These are phyloP conservation scores for Minunthozetes semirufus DNA, from an alignment of 2,888 invertebrate species.

Conservation along the genomic window DNA sequence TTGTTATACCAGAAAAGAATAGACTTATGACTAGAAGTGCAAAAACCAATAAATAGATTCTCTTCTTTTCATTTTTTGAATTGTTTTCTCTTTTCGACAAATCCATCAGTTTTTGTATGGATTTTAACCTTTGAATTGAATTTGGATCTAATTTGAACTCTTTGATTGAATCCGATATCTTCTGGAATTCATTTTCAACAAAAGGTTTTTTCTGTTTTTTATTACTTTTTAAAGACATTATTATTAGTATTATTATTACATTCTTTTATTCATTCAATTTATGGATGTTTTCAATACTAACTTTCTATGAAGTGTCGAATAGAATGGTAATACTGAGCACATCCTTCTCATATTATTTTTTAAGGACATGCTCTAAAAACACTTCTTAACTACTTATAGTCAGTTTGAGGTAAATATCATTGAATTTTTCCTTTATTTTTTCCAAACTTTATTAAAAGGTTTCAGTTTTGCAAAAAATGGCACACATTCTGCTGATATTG, in stretches of 20 bases:
- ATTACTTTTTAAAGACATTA: not conserved
- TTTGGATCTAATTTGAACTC: not conserved
- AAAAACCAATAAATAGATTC: not conserved
- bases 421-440: too few relatives aligned
- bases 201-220: not conserved
- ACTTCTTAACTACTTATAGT: not conserved
- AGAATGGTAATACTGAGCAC: not conserved
- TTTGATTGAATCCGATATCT: not conserved
- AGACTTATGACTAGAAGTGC: not conserved
- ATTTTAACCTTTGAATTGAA: not conserved
- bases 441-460: too few relatives aligned
- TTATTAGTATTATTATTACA: too few relatives aligned
- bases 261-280: not conserved
- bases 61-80: not conserved
- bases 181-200: not conserved
- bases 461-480: not conserved
- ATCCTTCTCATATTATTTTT: not conserved
- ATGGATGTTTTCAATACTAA: not conserved
- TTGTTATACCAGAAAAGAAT: not conserved
- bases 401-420: too few relatives aligned
- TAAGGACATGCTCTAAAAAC: slow-evolving; percentile 3
- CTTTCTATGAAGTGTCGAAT: not conserved
- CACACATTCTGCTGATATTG: not conserved
- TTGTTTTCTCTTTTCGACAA: not conserved
- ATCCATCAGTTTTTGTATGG: not conserved